Base-by-base conservation (phyloP, 1,140 invertebrate species). In the Lutraria rhynchaena region DNA sequence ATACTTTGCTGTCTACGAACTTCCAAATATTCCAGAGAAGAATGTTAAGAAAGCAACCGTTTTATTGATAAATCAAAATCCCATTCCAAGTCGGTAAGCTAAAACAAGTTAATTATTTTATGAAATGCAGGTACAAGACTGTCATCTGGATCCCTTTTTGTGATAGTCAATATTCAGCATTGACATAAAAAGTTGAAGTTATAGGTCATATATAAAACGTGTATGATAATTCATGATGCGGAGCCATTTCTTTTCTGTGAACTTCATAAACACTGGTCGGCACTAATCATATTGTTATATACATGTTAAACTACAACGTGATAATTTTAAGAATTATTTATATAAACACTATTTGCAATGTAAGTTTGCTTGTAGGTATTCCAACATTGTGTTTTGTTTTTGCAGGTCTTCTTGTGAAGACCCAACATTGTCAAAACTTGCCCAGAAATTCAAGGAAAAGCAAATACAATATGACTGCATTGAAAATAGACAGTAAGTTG, bases 401-500 rank as follows among this genome's bases (percentile, higher is more conserved):
- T 63, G 15, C 74, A 77, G 74, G 33, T 44, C 58, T 27, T 51
- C 63, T 33, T 77, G 74, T 53, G 58, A 31, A 46, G 74, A 77
- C n/a, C 22, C 57, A 5, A 29, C 57, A 19, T 27, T 77, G 3
- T 5, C 27, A 5, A 53, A 22, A 15, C 29, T 77, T 17, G 9
- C 31, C 7, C 11, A 5, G 0, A 31, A 33, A 35, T 27, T 77
- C 4, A 55, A 29, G 44, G 17, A 49, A 29, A 77, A 77, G 53
- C 5, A 55, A 13, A 77, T 77, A 24, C 13, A 60, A 35, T 77
- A 63, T 65, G 24, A 5, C 15, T 77, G 74, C 27, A 57, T 63
- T 5, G 74, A 77, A 65, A 77, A 77, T 29, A 63, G 74, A 37
- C 61, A 60, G 74, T 77, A 65, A 41, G 49, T 51, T 69, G 37